A percentile compares a stretch with the other conserved stretches of the same genome.
Conservation (phyloP, 30 jellyfish, hydroid and myxozoan genomes). For the Rhopilema esculentum region DNA sequence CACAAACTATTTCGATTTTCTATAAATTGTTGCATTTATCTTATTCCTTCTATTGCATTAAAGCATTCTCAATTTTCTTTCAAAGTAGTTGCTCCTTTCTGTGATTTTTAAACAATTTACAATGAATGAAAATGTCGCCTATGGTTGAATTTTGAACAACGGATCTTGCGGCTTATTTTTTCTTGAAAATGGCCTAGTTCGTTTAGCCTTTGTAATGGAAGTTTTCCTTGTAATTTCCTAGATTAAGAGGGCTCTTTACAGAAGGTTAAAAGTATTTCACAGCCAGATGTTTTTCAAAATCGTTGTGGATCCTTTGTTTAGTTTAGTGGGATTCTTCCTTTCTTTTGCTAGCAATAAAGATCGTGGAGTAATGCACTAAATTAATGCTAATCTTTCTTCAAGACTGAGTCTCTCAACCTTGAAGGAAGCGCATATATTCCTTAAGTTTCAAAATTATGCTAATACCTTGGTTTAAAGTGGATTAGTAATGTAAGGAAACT, state of each 20-base stretch:
- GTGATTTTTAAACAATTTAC: too few relatives aligned
- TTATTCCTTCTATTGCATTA: too few relatives aligned
- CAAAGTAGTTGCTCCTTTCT: too few relatives aligned
- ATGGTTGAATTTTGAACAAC: too few relatives aligned
- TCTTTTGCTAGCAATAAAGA: neutral
- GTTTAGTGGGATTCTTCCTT: neutral
- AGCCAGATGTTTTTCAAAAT: neutral
- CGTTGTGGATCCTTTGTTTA: neutral
- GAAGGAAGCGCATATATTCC: neutral
- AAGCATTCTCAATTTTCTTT: too few relatives aligned
- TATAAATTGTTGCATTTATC: too few relatives aligned
- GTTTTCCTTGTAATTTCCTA: neutral
- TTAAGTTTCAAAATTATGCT: neutral
- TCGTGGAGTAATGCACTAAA: neutral
- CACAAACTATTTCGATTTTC: too few relatives aligned
- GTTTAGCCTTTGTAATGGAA: neutral
- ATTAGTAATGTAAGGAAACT: neutral
- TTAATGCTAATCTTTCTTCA: neutral
- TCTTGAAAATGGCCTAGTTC: neutral
- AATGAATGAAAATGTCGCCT: too few relatives aligned
- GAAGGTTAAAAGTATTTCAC: neutral
- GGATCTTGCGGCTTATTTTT: neutral
- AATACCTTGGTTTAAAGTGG: constrained; percentile 8
- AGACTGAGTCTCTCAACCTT: neutral
- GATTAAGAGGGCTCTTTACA: neutral